Base-by-base conservation (phyloP, 2,797 vertebrate genomes). In the Podargus strigoides region DNA sequence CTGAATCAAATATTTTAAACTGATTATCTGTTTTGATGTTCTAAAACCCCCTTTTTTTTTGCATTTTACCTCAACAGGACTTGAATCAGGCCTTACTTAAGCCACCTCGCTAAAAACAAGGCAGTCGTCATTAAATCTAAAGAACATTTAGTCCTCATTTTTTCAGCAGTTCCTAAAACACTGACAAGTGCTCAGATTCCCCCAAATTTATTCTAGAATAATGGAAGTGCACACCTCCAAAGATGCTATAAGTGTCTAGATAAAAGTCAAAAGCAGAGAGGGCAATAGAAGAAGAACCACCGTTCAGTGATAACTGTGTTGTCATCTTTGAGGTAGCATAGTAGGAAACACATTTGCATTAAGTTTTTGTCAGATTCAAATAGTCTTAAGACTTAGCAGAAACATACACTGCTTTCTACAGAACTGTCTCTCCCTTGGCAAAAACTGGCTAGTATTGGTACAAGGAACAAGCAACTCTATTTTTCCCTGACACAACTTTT, bases 1-100 rank as follows among this genome's bases (percentile, higher is more conserved):
- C 28, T 42, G 7, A 7, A 39, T 46, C 8, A 66, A 74, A n/a
- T 62, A 47, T 52, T 89, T 92, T 55, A 36, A 80, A 27, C 8
- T 41, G 6, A 24, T 60, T 76, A 46, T 24, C 12, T 55, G 5
- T 55, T 91, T 22, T 11, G 19, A 52, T 74, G 9, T 27, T 41
- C 39, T 13, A 46, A 52, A 27, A 0, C 0, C 26, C 47, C 1
- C 6, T 1, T 3, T 22, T 34, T 64, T 86, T 66, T 47, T 60
- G 4, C 5, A 37, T 78, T 81, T 82, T 72, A 64, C 34, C 20
- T 85, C 68, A 79, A 18, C 7, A 60, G 28, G 8, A 6, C 18
- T 81, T 52, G 41, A 87, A 64, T 55, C 8, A 50, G 28, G 23
- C 7, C 17, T 80, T 9, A 55, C 17, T 70, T 75, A 76, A 73